These are phyloP conservation scores for Ispidina picta DNA, from an alignment of 2,797 vertebrate species.

Conservation along the genomic window DNA sequence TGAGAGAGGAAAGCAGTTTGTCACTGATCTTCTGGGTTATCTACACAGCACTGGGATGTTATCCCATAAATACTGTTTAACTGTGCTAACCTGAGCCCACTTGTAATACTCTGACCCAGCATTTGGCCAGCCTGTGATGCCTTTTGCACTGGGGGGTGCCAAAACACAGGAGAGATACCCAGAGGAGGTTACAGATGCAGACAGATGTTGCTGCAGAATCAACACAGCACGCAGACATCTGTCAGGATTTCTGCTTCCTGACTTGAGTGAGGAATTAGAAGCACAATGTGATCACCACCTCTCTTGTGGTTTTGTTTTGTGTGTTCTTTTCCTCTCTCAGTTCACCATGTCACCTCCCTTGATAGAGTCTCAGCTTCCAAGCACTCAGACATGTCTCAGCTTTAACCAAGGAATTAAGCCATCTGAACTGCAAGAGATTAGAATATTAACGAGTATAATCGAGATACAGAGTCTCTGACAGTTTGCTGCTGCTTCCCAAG, in stretches of 20 bases:
- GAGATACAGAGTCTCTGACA: background rate
- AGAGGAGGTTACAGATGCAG: background rate
- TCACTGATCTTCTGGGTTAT: background rate
- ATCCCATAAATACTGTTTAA: background rate
- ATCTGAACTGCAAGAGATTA: background rate
- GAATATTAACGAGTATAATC: background rate
- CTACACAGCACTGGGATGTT: background rate
- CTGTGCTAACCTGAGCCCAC: background rate
- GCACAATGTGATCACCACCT: background rate
- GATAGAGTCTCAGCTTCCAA: background rate
- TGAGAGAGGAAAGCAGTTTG: background rate
- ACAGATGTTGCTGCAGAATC: background rate
- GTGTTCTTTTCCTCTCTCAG: background rate
- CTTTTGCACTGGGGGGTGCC: rapidly evolving
- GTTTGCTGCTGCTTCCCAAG: background rate
- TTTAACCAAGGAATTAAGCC: background rate
- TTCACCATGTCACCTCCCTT: background rate
- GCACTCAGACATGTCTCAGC: background rate
- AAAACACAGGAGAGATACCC: background rate
- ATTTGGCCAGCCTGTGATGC: rapidly evolving
- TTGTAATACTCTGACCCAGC: background rate
- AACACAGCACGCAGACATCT: rapidly evolving
- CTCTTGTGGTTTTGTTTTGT: background rate
- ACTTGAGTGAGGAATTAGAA: background rate
- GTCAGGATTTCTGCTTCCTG: background rate